Conservation (phyloP, 2,888 invertebrate genomes). For the Tipula vernalis region DNA sequence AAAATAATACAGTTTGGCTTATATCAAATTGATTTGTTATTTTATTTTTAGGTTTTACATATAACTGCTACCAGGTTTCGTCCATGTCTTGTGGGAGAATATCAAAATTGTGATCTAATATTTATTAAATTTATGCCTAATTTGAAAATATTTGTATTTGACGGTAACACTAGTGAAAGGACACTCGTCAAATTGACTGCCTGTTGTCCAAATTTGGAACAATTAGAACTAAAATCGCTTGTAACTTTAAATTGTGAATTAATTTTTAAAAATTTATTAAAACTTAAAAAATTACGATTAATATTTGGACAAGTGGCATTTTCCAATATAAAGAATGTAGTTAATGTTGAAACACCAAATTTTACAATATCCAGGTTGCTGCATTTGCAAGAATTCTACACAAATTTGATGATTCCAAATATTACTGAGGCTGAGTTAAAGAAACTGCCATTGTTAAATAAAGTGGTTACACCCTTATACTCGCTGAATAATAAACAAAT, state of each 20-base stretch:
- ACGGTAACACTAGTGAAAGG: neutral
- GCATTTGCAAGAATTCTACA: neutral
- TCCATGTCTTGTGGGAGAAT: neutral
- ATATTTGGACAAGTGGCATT: neutral
- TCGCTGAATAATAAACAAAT: neutral
- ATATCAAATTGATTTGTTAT: neutral
- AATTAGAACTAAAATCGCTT: neutral
- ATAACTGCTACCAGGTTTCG: neutral
- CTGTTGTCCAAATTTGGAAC: neutral
- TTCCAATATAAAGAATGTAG: neutral
- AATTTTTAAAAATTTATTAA: neutral
- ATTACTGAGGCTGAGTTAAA: neutral
- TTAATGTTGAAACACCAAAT: neutral
- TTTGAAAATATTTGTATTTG: neutral
- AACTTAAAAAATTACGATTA: neutral
- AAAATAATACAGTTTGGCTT: no score
- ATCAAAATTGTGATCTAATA: neutral
- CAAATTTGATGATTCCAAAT: neutral
- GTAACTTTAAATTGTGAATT: neutral
- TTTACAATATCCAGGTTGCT: neutral
- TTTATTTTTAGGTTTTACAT: neutral
- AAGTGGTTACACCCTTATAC: neutral
- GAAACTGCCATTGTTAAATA: neutral
- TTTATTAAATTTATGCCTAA: neutral
- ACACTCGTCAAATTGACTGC: neutral